Evolutionary conservation across 2,797 vertebrate species (phyloP), one percentile per base, ranked within the genome.

Genomic region (Paratrypauchen microcephalus): DNA sequence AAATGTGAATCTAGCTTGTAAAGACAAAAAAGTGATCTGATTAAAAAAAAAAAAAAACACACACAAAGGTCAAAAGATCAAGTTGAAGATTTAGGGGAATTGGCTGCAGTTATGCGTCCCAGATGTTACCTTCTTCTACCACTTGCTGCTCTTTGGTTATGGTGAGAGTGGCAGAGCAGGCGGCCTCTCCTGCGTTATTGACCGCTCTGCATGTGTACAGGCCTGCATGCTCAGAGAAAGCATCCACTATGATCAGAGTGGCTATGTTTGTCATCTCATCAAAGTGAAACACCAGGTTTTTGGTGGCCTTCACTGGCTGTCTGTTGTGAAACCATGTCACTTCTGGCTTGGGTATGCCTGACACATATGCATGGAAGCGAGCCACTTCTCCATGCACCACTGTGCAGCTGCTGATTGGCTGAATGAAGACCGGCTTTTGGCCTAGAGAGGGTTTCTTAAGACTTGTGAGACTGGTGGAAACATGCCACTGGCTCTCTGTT

Each of bases 261-360:
- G 95, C 97, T 66, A 92, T 93, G 90, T 92, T 94, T 60, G 95
- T 94, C 85, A 91, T 91, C 87, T 96, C 95, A 86, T 98, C 97
- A 84, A 96, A 98, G 85, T 98, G 94, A 90, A 97, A 97, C 86
- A 98, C 95, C 92, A 96, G 63, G 74, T 97, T 94, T 94, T 92
- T 97, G 74, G 88, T 90, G 85, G 96, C 92, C 68, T 88, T 91
- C 68, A 98, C 90, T 56, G 91, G 92, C 61, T 93, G 91, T 75
- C 92, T 92, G 82, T 96, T 93, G 86, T 96, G 95, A 91, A 96
- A 95, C 96, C 96, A 98, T 81, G 91, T 93, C 69, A 97, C 93
- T 86, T 95, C 93, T 80, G 96, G 94, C 85, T 92, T 95, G 6
- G 95, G 95, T 78, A 88, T 85, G 83, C 95, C 94, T 70, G 92